These are phyloP conservation scores for Neolamprologus longior DNA, from an alignment of 2,113 vertebrate genomes.

Conservation along the genomic window DNA sequence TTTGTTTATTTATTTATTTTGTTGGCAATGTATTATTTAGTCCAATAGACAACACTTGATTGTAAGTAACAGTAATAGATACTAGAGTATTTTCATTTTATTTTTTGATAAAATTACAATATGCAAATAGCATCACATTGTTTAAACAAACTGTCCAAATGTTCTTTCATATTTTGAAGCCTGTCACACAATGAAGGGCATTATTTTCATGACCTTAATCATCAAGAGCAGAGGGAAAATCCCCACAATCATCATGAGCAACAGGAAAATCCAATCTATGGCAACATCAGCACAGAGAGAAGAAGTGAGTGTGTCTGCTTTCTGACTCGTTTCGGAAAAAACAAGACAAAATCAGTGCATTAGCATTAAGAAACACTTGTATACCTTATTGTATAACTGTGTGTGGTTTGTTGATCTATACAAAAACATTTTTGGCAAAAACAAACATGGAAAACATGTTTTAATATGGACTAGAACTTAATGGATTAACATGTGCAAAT, in stretches of 20 bases:
- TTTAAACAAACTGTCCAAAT: neutral
- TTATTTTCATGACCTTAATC: conserved; percentile 21
- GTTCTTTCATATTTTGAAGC: neutral
- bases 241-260: neutral
- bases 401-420: neutral
- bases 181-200: conserved; percentile 18
- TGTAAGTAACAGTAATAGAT: neutral
- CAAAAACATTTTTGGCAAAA: neutral
- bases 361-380: neutral
- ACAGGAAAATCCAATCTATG: conserved; percentile 73
- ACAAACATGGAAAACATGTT: neutral
- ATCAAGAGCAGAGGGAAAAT: conserved; percentile 10
- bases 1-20: neutral
- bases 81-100: neutral
- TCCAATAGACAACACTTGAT: neutral
- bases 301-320: conserved; percentile 15
- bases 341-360: neutral
- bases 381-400: neutral
- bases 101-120: neutral
- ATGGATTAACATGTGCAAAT: neutral
- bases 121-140: neutral
- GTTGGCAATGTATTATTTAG: neutral
- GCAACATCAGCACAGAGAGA: conserved; percentile 61
- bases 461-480: neutral
- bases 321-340: neutral